Percentiles rank a stretch among this genome's conserved stretches.
Conservation (phyloP, 2,888 invertebrate species). For the Diploptera punctata region DNA sequence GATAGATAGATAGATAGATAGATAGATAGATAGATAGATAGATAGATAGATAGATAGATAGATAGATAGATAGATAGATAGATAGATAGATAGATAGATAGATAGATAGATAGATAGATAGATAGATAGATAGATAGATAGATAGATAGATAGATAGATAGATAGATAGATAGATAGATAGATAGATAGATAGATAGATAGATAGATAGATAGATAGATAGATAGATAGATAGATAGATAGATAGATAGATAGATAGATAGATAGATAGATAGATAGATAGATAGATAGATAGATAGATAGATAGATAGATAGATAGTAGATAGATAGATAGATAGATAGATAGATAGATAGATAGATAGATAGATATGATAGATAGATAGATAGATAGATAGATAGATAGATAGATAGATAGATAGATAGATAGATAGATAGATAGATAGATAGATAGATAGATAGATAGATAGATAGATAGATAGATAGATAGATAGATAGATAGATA, state of each 20-base stretch:
- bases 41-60: constrained; percentile 8
- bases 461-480: constrained; percentile 8
- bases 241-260: background rate
- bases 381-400: background rate
- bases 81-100: constrained; percentile 8
- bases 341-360: too few relatives aligned
- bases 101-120: constrained; percentile 8
- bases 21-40: constrained; percentile 8
- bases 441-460: constrained; percentile 8
- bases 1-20: constrained; percentile 8
- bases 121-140: constrained; percentile 1
- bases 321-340: too few relatives aligned
- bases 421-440: constrained; percentile 8
- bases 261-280: background rate
- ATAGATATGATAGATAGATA: too few relatives aligned
- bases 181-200: background rate
- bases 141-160: background rate
- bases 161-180: background rate
- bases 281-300: background rate
- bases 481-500: constrained; percentile 8
- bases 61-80: constrained; percentile 8
- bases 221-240: background rate
- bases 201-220: background rate
- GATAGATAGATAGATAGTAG: background rate
- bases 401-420: background rate